These are phyloP conservation scores for Tokudaia muenninki DNA, from an alignment of 2,797 vertebrate genomes.

Conservation along the genomic window DNA sequence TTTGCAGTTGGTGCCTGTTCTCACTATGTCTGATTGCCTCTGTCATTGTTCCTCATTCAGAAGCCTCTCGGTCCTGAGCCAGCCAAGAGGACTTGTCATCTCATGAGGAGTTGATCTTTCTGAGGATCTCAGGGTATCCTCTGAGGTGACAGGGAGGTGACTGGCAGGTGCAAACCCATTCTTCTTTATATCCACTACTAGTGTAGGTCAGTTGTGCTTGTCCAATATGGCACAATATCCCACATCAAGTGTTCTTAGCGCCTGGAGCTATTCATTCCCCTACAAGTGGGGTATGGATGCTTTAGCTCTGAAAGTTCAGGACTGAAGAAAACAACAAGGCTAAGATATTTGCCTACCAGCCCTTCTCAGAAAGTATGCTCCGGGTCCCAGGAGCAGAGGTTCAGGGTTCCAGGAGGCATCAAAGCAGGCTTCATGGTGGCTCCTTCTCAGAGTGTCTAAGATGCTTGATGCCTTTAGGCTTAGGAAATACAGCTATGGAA, in stretches of 20 bases:
- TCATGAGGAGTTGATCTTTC: not conserved
- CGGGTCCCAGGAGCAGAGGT: not conserved
- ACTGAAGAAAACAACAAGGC: not conserved
- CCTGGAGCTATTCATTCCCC: too few relatives aligned
- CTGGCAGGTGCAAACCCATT: not conserved
- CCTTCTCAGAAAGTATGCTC: not conserved
- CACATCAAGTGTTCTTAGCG: not conserved
- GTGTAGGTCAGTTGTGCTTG: not conserved
- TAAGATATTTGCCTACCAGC: not conserved
- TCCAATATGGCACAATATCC: not conserved
- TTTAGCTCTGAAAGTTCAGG: not conserved
- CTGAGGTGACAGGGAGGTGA: not conserved
- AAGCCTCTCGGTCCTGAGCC: not conserved
- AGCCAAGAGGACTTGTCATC: not conserved
- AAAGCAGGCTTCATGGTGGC: not conserved
- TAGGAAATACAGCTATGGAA: not conserved
- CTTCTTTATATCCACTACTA: not conserved
- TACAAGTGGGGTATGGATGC: not conserved
- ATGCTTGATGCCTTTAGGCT: not conserved
- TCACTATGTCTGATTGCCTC: not conserved
- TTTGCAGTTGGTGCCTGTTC: not conserved
- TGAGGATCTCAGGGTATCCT: not conserved
- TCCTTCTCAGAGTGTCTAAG: not conserved
- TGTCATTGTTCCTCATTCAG: not conserved
- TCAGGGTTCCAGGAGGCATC: not conserved